Base-by-base conservation (phyloP, 2,113 vertebrate species). In the Colinus virginianus region DNA sequence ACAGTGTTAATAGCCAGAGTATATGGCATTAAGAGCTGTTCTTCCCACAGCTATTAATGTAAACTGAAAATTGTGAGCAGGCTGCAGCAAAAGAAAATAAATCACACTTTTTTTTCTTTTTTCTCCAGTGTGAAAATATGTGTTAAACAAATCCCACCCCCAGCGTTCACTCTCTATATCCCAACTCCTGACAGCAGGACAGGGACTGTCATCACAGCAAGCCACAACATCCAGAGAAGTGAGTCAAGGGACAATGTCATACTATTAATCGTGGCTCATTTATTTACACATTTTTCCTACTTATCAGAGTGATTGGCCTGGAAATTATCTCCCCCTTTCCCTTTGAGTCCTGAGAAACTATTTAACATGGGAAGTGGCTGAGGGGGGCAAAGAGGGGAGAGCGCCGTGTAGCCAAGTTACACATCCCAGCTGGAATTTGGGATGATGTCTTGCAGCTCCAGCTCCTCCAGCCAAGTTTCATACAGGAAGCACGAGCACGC, bases 1-100 rank as follows among this genome's bases (percentile, higher is more conserved):
- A 92, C 63, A 74, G 88, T 81, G 91, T 78, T 97, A 97, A 94
- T 62, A 92, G 90, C 88, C 85, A 72, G 87, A 90, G 92, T 96
- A 90, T 89, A 96, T 45, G 76, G 71, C 92, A 96, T 42, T 88
- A 90, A 93, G 89, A 92, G 91, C 55, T 94, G 88, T 90, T 94
- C 90, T 94, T 97, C 95, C 86, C 93, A 84, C 77, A 80, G 93
- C 81, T 94, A 96, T 93, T 96, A 95, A 94, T 92, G 91, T 92
- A 95, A 96, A 96, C 80, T 88, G 81, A 96, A 96, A 93, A 96
- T 81, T 71, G 72, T 72, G 87, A 96, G 94, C 91, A 94, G 76
- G 90, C 91, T 88, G 72, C 79, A 95, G 94, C 66, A 89, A 94
- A 96, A 76, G 64, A 93, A 94, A 94, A 96, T 91, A 94, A 94